Base-by-base conservation (phyloP, 2,113 vertebrate species). In the Maccullochella peelii region DNA sequence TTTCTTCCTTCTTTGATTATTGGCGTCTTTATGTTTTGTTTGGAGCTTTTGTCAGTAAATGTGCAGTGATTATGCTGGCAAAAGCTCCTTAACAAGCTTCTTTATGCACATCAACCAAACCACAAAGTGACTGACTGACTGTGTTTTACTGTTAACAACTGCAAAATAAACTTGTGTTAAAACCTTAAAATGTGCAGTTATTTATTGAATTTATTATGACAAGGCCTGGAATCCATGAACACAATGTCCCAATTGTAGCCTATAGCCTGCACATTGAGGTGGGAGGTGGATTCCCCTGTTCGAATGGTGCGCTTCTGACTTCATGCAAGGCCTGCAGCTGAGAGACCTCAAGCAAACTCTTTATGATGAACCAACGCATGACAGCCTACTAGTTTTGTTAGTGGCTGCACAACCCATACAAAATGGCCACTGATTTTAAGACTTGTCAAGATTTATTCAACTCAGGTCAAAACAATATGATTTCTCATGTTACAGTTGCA, bases 181-280 rank as follows among this genome's bases (percentile, higher is more conserved):
- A 63, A 72, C 30, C 72, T 18, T n/a, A 20, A 83, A 80, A 71
- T 33, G 33, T 66, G 63, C 68, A 1, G 50, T 38, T n/a, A 61
- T 66, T 68, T 77, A 77, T 72, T 86, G 30, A 72, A 40, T 77
- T 57, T 77, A 44, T 73, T 69, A 79, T 71, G 77, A 79, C 70
- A 78, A 57, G 65, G 40, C 54, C 49, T 86, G 88, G 85, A 86
- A 93, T 92, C 71, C 75, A 66, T 72, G 84, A 73, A 67, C 58
- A 94, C 93, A 95, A 91, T 90, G 87, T 72, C 73, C 79, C 81
- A 2, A 90, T 94, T 95, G 94, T 94, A 77, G 77, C 84, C 84
- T 89, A 89, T 92, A 86, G 90, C 78, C 73, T 91, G 93, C 86
- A 88, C 75, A 71, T 63, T 68, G 88, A 89, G 92, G 95, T 90